Base-by-base conservation (phyloP, 2,113 vertebrate species). In the Phrynosoma blainvillii region DNA sequence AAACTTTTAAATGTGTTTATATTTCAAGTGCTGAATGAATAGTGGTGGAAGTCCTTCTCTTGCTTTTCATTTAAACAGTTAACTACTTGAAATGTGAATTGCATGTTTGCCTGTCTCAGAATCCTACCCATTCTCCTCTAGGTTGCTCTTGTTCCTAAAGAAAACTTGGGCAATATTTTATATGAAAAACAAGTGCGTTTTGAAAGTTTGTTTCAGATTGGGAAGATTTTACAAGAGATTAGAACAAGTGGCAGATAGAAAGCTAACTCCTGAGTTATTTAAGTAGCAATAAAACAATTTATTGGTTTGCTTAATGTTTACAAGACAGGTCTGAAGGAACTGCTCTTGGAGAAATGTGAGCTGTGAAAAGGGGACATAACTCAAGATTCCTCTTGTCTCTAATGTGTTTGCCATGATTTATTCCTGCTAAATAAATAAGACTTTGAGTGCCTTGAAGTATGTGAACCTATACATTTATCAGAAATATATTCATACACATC, bases 261-360 rank as follows among this genome's bases (percentile, higher is more conserved):
- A 88, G 27, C 5, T 62, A 86, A 27, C 74, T 81, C 76, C 18
- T 75, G 78, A 81, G 32, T 62, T 21, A 83, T 90, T 89, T 85
- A 84, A 88, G 8, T 81, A 89, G 12, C 36, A 86, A 30, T 76
- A 75, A 85, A 85, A 89, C 82, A 77, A 32, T 83, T 71, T 75
- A 88, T 84, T 68, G 89, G 9, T 79, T 81, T 87, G 82, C 54
- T 52, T 66, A 85, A 81, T 85, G 80, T 59, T 89, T 89, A 81
- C 68, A n/a, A 80, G 88, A 66, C 77, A 85, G 47, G 32, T 32
- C 54, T 93, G 89, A 90, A 92, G 89, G 89, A 89, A 92, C 54
- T 66, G 27, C 20, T 30, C 27, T 27, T 75, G 40, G 84, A 75
- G 59, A 65, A 87, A 90, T 84, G 86, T 87, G 66, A 25, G 70